Evolutionary conservation across 2,888 invertebrate species (phyloP), one percentile per base, ranked within the genome.

Genomic region (Phasia obesa): DNA sequence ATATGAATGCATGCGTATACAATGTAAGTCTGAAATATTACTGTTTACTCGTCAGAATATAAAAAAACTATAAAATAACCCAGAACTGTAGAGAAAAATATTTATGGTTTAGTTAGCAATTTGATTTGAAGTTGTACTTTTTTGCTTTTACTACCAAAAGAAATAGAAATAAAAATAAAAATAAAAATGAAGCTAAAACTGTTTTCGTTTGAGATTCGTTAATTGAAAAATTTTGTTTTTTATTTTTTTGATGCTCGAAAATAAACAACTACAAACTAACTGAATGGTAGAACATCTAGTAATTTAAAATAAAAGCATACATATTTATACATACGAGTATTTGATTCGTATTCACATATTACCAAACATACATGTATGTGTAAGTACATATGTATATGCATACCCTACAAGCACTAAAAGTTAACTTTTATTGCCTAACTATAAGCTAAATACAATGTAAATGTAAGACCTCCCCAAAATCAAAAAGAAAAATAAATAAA

Each of bases 181-280:
- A 27, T 27, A 27, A 83, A 76, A 38, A 9, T 35, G 1, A 35
- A 35, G 5, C 11, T 11, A 11, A 35, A 35, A 35, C 35, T 35
- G 35, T 9, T 35, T 9, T 35, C 35, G 11, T 35, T 35, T 1
- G 11, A 35, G 11, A 35, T 55, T 60, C 49, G 73, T 82, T 74
- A 80, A 80, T 80, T 77, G 65, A 84, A 80, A 84, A 80, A 64
- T 13, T 13, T 47, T 65, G 38, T 13, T 44, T 78, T 51, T 49
- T 65, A 49, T 13, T 44, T 78, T 51, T 49, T 19, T n/a, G 47
- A 80, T 2, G 0, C 57, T 65, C 15, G 53, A 55, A 15, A 60
- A 47, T 64, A 19, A 59, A 67, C n/a, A 67, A 64, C 35, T 55
- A n/a, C 13, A 55, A 47, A 49, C 55, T 15, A 38, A 71, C 71